Evolutionary conservation across 2,888 invertebrate genomes (phyloP).

Genomic region (Rhopalosiphum nymphaeae): DNA sequence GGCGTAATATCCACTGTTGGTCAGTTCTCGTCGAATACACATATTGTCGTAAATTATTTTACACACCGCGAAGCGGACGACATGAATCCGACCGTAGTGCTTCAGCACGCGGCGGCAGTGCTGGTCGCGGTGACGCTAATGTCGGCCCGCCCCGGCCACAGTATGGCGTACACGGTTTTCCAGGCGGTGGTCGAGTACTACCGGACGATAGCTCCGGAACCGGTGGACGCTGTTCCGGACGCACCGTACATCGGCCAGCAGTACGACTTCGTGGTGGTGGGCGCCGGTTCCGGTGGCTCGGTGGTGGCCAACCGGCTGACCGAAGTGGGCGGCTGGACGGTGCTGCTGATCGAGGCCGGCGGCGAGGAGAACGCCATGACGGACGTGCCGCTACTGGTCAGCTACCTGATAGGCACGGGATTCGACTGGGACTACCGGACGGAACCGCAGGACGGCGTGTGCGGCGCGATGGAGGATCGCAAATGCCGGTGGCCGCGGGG

Average conservation of each 20-base stretch:
- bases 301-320: slow-evolving; percentile 73
- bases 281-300: slow-evolving; percentile 74
- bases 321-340: slow-evolving; percentile 72
- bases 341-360: slow-evolving; percentile 73
- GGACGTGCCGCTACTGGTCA: slow-evolving; percentile 72
- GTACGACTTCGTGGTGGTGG: slow-evolving; percentile 72
- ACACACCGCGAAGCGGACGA: slow-evolving; percentile 7
- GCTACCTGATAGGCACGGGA: slow-evolving; percentile 68
- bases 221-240: slow-evolving; percentile 67
- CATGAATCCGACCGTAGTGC: slow-evolving; percentile 62
- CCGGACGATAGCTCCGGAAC: slow-evolving; percentile 48
- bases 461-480: slow-evolving; percentile 68
- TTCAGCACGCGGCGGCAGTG: slow-evolving; percentile 47
- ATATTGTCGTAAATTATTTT: neutral
- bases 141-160: slow-evolving; percentile 41
- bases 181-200: slow-evolving; percentile 59
- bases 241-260: slow-evolving; percentile 66
- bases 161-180: slow-evolving; percentile 58
- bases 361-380: slow-evolving; percentile 72
- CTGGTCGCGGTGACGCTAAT: slow-evolving; percentile 32
- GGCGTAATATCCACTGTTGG: no score
- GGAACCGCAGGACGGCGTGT: slow-evolving; percentile 71
- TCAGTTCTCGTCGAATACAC: no score
- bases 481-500: slow-evolving; percentile 71
- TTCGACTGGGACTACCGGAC: slow-evolving; percentile 72